Conservation (phyloP, 2,797 vertebrate genomes). For the Toxotes lorentzi region DNA sequence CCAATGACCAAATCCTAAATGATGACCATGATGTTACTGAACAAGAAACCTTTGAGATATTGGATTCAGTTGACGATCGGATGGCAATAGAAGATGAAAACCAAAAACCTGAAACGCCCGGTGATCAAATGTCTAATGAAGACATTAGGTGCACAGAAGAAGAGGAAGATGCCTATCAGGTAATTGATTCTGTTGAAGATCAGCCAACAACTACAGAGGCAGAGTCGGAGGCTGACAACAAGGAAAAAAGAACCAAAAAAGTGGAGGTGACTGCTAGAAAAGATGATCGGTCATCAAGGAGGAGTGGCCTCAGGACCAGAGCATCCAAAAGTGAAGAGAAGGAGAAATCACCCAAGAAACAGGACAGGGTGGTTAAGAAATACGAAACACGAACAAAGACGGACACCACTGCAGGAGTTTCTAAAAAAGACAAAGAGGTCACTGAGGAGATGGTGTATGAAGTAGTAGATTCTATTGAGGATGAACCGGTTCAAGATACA, state of each 20-base stretch:
- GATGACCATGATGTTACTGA: constrained; percentile 4
- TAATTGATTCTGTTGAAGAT: constrained; percentile 59
- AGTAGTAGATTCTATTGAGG: constrained; percentile 56
- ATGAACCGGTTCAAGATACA: constrained; percentile 1
- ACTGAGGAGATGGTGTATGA: constrained; percentile 28
- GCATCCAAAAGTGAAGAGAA: constrained; percentile 27
- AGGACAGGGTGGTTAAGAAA: neutral
- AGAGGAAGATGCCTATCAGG: constrained; percentile 35
- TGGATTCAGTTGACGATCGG: constrained; percentile 61
- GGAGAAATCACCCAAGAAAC: constrained; percentile 28
- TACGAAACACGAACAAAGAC: constrained; percentile 3
- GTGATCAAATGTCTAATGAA: constrained; percentile 13
- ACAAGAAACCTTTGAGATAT: constrained; percentile 55
- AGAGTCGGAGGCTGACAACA: constrained; percentile 5
- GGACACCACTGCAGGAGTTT: neutral
- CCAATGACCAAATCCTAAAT: neutral
- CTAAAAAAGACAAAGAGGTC: constrained; percentile 7
- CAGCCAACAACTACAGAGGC: constrained; percentile 6
- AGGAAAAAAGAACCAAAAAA: constrained; percentile 5
- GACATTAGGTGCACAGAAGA: constrained; percentile 13
- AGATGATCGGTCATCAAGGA: constrained; percentile 21
- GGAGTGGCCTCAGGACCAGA: constrained; percentile 4
- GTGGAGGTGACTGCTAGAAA: neutral
- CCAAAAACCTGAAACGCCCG: neutral
- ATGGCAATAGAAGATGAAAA: constrained; percentile 9